These are phyloP conservation scores for Cyprinus carpio DNA, from an alignment of 2,113 vertebrate genomes.

Conservation along the genomic window DNA sequence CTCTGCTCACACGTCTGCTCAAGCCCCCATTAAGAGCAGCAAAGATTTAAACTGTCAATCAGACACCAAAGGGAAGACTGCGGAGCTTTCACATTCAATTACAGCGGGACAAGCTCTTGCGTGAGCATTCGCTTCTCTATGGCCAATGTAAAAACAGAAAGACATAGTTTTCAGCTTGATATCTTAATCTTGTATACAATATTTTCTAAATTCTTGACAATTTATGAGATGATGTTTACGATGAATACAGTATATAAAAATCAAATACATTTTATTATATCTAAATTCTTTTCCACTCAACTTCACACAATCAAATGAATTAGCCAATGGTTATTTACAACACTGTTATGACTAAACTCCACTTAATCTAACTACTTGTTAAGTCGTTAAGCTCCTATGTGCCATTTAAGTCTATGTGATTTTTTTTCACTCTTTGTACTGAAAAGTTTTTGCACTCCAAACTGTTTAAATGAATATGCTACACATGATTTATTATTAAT, in stretches of 20 bases:
- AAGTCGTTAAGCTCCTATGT: not conserved
- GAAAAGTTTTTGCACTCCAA: not conserved
- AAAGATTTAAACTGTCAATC: constrained; percentile 54
- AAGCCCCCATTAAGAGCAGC: constrained; percentile 39
- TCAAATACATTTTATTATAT: not conserved
- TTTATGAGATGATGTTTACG: not conserved
- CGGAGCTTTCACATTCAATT: constrained; percentile 28
- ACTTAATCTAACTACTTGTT: not conserved
- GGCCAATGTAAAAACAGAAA: not conserved
- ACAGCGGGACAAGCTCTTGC: not conserved
- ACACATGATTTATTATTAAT: not conserved
- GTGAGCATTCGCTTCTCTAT: not conserved
- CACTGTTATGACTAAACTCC: not conserved
- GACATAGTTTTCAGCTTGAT: not conserved
- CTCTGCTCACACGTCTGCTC: constrained; percentile 17
- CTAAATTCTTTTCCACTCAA: not conserved
- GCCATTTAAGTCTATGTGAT: not conserved
- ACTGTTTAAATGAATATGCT: not conserved
- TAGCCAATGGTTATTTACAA: not conserved
- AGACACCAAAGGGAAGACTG: not conserved
- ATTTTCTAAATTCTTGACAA: not conserved
- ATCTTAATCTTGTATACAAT: not conserved
- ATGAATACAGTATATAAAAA: not conserved
- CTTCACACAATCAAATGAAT: too few relatives aligned
- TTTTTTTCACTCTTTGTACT: not conserved